Evolutionary conservation across 1,140 invertebrate genomes (phyloP), one percentile per base, ranked within the genome.

Genomic region (Schlechtendalia chinensis): DNA sequence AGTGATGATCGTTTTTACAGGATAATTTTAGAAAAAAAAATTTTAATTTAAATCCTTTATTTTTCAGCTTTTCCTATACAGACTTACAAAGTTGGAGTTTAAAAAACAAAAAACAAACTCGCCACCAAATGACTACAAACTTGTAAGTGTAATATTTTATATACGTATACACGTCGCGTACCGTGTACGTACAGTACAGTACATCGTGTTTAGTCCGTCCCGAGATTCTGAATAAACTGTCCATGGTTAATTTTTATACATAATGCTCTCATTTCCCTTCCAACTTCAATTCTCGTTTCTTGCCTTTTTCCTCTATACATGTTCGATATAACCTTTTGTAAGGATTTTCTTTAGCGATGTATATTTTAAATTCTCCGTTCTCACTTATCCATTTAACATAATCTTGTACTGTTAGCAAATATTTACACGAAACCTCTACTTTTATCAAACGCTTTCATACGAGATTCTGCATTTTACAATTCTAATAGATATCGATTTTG

Each of bases 381-480:
- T 63, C 59, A 63, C 59, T 63, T 32, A 63, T 32, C 59, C 59
- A 63, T 63, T 63, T 63, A 32, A 32, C 59, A 63, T 63, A 63
- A 63, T 63, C 59, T 63, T 32, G 59, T 63, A 63, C 14, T 17
- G 59, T 63, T 63, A 17, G 59, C 16, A 63, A 63, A 63, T 63
- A 63, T 63, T 63, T 63, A 63, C 27, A 63, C 27, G 6, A 63
- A 32, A 5, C 59, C 59, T 19, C 6, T 19, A 5, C 27, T 32
- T 63, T 63, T 32, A 32, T 12, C 14, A 19, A 63, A 63, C 11
- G 12, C 59, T 29, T 39, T 39, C 32, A 8, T 39, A 39, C 32
- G 32, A 39, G 8, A 39, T 39, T 39, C 32, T 8, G 32, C 32
- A 5, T 32, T 63, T 4, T 63, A n/a, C 59, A 63, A 63, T 63